A percentile compares a stretch with the other conserved stretches of the same genome.
Conservation (phyloP, 2,113 vertebrate genomes). For the Hypanus sabinus region DNA sequence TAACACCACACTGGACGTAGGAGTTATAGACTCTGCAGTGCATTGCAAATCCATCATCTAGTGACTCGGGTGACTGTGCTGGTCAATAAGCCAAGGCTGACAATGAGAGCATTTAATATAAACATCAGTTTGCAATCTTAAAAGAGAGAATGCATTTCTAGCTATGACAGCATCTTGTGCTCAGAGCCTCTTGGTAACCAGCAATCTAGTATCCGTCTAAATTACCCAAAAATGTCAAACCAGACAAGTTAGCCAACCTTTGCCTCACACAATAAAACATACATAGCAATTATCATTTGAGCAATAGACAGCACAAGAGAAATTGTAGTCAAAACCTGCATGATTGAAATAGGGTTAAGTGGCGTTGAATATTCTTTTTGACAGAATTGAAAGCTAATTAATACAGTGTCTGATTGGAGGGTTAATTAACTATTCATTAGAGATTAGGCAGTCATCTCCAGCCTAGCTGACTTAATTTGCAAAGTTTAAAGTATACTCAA, state of each 20-base stretch:
- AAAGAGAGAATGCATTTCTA: not conserved
- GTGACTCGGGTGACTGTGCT: not conserved
- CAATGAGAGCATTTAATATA: not conserved
- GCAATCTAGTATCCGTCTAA: not conserved
- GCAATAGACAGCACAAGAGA: not conserved
- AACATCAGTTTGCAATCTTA: not conserved
- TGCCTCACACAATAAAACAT: not conserved
- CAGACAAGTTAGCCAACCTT: not conserved
- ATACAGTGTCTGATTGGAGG: not conserved
- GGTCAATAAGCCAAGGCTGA: not conserved
- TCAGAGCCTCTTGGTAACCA: not conserved
- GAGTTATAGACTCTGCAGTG: not conserved
- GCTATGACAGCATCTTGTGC: not conserved
- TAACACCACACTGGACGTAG: not conserved
- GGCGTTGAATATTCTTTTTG: not conserved
- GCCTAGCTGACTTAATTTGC: not conserved
- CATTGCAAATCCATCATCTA: not conserved
- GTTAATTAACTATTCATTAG: slow-evolving; percentile 9
- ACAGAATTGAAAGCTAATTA: slow-evolving; percentile 8
- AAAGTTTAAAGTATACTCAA: not conserved
- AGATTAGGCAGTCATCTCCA: not conserved
- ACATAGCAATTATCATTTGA: not conserved
- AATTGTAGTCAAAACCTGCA: not conserved
- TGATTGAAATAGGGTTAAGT: not conserved
- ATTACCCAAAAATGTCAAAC: not conserved